phyloP scores from a whole-genome alignment of 2,888 invertebrate species.

The Ennomos quercinarius region DNA sequence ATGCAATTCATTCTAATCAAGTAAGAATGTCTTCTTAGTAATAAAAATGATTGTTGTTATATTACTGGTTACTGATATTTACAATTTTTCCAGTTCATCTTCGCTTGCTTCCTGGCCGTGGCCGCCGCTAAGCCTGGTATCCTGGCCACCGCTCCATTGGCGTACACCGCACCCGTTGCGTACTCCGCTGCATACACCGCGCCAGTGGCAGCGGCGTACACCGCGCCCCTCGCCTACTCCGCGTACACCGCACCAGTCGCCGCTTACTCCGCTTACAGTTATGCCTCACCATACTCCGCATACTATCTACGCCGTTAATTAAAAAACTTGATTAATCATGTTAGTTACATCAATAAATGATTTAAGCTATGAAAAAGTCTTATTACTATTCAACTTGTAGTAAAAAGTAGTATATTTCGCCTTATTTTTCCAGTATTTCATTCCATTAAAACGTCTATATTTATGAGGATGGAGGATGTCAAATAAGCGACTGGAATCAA shows the following conservation, averaged over 20 bases:
- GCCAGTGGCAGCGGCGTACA: constrained; percentile 51
- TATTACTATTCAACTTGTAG: no score
- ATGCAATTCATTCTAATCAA: constrained; percentile 23
- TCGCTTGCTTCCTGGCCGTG: constrained; percentile 67
- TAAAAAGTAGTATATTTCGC: no score
- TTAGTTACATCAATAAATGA: constrained; percentile 17
- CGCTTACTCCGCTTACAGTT: constrained; percentile 56
- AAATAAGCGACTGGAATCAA: no score
- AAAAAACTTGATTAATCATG: constrained; percentile 1
- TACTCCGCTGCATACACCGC: constrained; percentile 51
- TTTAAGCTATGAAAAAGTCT: constrained; percentile 7
- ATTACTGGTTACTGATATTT: no score
- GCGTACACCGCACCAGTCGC: constrained; percentile 55
- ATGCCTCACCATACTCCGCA: constrained; percentile 54
- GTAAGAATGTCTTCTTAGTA: no score
- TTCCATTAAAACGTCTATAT: no score
- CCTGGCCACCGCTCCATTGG: constrained; percentile 50
- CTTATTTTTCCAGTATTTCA: no score
- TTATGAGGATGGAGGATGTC: no score
- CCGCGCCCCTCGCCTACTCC: constrained; percentile 53
- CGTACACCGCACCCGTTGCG: constrained; percentile 43
- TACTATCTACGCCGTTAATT: constrained; percentile 53
- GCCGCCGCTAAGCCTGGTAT: constrained; percentile 63
- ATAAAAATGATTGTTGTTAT: no score
- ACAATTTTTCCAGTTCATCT: constrained; percentile 55